A percentile compares a stretch with the other conserved stretches of the same genome.
These are phyloP conservation scores for Steinernema khuongi DNA, from an alignment of 1,140 invertebrate genomes.

Conservation along the genomic window DNA sequence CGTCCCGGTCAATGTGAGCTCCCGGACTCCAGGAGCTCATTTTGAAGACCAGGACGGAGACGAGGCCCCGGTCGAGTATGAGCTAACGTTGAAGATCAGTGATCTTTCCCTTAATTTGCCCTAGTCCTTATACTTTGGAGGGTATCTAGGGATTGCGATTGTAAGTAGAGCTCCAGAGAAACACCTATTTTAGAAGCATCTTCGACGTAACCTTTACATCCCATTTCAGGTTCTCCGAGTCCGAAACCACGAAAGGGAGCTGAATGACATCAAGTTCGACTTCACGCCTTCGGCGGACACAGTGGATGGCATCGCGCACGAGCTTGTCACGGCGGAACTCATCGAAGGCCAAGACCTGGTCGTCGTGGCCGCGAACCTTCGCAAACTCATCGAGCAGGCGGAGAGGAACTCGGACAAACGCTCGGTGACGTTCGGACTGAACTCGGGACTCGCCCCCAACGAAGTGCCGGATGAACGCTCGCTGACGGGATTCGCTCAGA, in stretches of 20 bases:
- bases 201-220: too few relatives aligned
- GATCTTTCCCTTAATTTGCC: too few relatives aligned
- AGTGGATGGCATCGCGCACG: conserved; percentile 84
- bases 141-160: too few relatives aligned
- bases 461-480: conserved; percentile 87
- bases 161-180: too few relatives aligned
- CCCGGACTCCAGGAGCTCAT: not conserved
- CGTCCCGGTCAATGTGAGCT: not conserved
- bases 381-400: conserved; percentile 73
- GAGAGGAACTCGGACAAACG: conserved; percentile 60
- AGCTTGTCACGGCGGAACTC: conserved; percentile 85
- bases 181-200: too few relatives aligned
- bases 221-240: conserved; percentile 59
- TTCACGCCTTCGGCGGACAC: conserved; percentile 78
- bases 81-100: too few relatives aligned
- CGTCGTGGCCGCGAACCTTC: conserved; percentile 82
- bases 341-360: conserved; percentile 83
- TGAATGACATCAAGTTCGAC: conserved; percentile 96
- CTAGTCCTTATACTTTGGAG: too few relatives aligned
- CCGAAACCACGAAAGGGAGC: conserved; percentile 78
- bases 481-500: conserved; percentile 89
- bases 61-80: too few relatives aligned
- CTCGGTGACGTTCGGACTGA: conserved; percentile 83
- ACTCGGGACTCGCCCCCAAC: conserved; percentile 72
- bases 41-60: too few relatives aligned